phyloP scores from a whole-genome alignment of 2,113 vertebrate genomes.

The Alethe diademata region DNA sequence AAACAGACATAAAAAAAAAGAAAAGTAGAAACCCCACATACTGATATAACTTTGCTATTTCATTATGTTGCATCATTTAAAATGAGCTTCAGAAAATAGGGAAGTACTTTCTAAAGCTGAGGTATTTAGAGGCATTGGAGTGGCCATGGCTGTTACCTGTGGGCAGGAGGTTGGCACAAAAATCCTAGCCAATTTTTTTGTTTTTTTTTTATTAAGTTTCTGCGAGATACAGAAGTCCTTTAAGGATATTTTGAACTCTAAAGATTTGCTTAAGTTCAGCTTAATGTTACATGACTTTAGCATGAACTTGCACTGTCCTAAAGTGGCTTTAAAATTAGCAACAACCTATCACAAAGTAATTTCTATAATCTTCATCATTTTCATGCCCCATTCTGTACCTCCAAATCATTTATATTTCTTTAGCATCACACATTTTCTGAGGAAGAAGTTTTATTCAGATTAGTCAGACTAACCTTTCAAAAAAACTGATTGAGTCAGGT shows the following conservation, averaged over 20 bases:
- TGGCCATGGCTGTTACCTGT: fast-evolving
- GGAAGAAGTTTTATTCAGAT: background rate
- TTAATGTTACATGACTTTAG: background rate
- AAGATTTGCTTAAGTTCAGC: background rate
- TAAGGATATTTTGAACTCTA: background rate
- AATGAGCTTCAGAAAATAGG: background rate
- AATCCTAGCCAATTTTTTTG: background rate
- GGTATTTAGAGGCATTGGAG: background rate
- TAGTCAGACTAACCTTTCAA: background rate
- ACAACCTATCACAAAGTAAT: background rate
- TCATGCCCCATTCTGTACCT: background rate
- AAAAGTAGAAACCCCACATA: background rate
- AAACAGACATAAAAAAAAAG: background rate
- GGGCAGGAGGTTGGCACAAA: background rate
- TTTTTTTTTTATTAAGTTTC: background rate
- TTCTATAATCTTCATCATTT: background rate
- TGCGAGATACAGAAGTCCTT: background rate
- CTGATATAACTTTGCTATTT: background rate
- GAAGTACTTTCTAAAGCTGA: background rate
- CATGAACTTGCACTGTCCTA: background rate
- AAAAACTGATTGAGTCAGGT: background rate
- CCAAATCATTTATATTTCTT: background rate
- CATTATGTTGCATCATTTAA: background rate
- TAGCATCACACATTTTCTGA: background rate
- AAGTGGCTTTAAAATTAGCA: background rate